phyloP scores from a whole-genome alignment of 2,113 vertebrate species.

The Vidua macroura region DNA sequence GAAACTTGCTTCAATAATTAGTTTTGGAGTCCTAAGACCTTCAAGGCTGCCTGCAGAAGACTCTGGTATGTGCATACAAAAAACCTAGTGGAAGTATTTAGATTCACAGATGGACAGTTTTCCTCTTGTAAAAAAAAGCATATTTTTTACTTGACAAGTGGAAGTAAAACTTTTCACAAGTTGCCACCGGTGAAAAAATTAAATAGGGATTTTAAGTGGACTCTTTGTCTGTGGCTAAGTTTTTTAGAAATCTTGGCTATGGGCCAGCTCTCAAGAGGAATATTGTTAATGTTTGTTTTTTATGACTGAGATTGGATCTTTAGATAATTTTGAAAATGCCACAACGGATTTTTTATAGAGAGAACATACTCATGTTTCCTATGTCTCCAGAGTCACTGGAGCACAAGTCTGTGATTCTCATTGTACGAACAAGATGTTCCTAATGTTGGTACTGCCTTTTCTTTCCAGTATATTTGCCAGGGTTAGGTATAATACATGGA shows the following conservation, averaged over 20 bases:
- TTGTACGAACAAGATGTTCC: slow-evolving; percentile 44
- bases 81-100: not conserved
- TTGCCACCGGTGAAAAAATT: slow-evolving; percentile 24
- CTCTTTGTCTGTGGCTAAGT: not conserved
- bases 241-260: not conserved
- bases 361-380: slow-evolving; percentile 18
- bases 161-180: not conserved
- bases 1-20: slow-evolving; percentile 21
- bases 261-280: slow-evolving; percentile 36
- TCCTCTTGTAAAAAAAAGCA: not conserved
- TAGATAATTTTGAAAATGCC: slow-evolving; percentile 49
- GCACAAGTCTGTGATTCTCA: slow-evolving; percentile 1
- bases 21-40: slow-evolving; percentile 7
- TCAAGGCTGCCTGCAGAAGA: not conserved
- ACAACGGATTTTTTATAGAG: slow-evolving; percentile 37
- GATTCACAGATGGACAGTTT: not conserved
- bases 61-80: not conserved
- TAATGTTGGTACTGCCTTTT: not conserved
- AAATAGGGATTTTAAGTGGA: slow-evolving; percentile 3
- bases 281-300: slow-evolving; percentile 48
- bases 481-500: not conserved
- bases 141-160: slow-evolving; percentile 3
- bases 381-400: slow-evolving; percentile 10
- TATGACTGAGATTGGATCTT: not conserved
- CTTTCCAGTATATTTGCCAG: not conserved